A percentile compares a stretch with the other conserved stretches of the same genome.
Conservation (phyloP, 2,113 vertebrate genomes). For the Corvus cornix region DNA sequence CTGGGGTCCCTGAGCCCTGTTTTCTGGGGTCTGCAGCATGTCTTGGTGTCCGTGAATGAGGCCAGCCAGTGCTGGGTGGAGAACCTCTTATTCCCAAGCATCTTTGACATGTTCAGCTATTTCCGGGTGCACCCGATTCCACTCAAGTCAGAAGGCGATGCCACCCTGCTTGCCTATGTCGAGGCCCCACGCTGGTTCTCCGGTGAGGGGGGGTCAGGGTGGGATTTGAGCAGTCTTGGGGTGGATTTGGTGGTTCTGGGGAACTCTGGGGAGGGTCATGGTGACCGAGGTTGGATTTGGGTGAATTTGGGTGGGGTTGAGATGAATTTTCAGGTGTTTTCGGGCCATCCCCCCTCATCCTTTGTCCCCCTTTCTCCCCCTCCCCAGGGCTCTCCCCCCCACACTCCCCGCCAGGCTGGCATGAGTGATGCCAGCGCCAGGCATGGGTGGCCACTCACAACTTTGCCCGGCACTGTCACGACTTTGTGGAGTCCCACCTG, state of each 20-base stretch:
- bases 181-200: not conserved
- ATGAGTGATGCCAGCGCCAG: no score
- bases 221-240: not conserved
- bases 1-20: not conserved
- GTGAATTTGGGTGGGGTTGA: not conserved
- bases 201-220: not conserved
- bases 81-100: not conserved
- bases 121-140: not conserved
- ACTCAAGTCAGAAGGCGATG: not conserved
- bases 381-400: no score
- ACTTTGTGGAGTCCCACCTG: not conserved
- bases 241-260: not conserved
- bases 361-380: not conserved
- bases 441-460: no score
- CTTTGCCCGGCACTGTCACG: no score
- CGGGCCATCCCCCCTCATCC: not conserved
- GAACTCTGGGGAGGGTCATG: not conserved
- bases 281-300: not conserved
- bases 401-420: no score
- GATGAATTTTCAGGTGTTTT: not conserved
- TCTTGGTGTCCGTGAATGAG: not conserved
- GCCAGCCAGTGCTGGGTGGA: not conserved
- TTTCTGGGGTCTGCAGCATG: not conserved
- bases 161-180: not conserved
- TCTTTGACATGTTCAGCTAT: not conserved